A percentile compares a stretch with the other conserved stretches of the same genome.
Evolutionary conservation across 2,888 invertebrate species (phyloP).

Genomic region (Adelognathus sp.): DNA sequence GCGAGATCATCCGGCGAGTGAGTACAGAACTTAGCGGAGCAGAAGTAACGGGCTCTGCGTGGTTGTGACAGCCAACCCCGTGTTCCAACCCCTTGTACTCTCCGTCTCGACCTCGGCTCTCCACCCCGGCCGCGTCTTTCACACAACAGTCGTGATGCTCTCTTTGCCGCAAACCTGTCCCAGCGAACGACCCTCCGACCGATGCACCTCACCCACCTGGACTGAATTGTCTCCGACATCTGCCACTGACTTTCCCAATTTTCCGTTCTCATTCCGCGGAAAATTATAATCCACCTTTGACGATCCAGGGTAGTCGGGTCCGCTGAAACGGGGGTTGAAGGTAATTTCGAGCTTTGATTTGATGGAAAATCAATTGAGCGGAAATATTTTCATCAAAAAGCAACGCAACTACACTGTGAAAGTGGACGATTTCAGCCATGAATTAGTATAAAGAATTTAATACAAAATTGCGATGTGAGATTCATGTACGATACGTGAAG

Average conservation of each 20-base stretch:
- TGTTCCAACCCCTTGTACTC: conserved; percentile 23
- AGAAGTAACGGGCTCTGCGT: conserved; percentile 74
- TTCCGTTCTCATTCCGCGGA: conserved; percentile 69
- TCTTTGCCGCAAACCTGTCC: conserved; percentile 74
- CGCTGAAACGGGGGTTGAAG: background rate
- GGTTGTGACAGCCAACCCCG: conserved; percentile 66
- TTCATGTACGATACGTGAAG: no score
- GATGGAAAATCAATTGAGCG: no score
- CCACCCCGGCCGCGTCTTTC: conserved; percentile 65
- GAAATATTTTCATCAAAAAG: no score
- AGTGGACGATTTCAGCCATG: no score
- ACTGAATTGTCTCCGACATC: conserved; percentile 70
- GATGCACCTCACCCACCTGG: conserved; percentile 68
- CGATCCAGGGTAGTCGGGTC: conserved; percentile 9
- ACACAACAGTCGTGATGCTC: conserved; percentile 67
- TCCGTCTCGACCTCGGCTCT: conserved; percentile 76
- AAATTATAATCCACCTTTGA: conserved; percentile 78
- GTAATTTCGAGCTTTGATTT: background rate
- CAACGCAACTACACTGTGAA: no score
- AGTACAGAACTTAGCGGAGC: conserved; percentile 66
- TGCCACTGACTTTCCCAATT: conserved; percentile 80
- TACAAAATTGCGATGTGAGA: no score
- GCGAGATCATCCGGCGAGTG: conserved; percentile 70
- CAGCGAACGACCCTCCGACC: conserved; percentile 34
- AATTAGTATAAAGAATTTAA: no score